Evolutionary conservation across 2,888 invertebrate species (phyloP), one percentile per base, ranked within the genome.

Genomic region (Lycia hirtaria): DNA sequence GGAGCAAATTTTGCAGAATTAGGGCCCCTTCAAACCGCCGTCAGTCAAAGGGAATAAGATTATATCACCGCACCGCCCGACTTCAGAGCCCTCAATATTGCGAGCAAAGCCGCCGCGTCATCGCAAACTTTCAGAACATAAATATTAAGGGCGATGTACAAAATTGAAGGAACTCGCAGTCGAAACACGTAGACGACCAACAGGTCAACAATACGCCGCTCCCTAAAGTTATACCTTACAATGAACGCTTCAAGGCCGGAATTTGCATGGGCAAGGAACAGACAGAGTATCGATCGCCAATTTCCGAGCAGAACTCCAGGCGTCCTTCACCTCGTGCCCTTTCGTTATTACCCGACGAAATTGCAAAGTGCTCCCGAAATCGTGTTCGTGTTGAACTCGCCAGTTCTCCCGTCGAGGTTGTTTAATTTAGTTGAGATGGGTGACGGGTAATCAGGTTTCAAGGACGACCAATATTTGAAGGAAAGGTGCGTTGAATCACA

Each of bases 311-410:
- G 73, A 77, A 66, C 74, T 67, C 56, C 62, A 64, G 55, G 75
- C 83, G 89, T 87, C 89, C 88, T 88, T 89, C 88, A 88, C 88
- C 89, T 75, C 81, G 79, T 88, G 88, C 81, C 89, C 89, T 89
- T 89, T 75, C 59, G 53, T 67, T 73, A 66, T 73, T 71, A 80
- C 60, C 76, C 82, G 74, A 55, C 76, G 62, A 66, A 73, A 73
- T 79, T 67, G 57, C 64, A 72, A 69, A 77, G 73, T 61, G 62
- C 58, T 64, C 45, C 55, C 59, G 51, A 57, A 65, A 64, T 51
- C 56, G 50, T 57, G 63, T 45, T 66, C 48, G 47, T 15, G 20
- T 24, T 54, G 24, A 32, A 51, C 10, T 38, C 32, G 22, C 20
- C 28, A 5, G 26, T 41, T 37, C 41, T 17, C 41, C 43, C 38